Conservation (phyloP, 2,113 vertebrate genomes). For the Scolopax mira region DNA sequence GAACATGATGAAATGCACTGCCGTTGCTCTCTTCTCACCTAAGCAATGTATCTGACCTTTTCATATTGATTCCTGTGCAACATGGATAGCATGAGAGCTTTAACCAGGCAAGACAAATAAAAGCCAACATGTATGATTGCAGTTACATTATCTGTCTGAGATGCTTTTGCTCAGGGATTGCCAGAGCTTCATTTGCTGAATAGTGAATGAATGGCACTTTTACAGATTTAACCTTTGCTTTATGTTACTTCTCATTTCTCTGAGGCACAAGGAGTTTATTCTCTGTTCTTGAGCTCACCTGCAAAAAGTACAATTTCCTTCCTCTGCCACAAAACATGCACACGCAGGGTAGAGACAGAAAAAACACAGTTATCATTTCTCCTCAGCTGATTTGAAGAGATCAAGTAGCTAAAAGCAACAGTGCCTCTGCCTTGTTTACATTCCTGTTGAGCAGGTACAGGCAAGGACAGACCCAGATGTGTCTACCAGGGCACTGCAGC, state of each 20-base stretch:
- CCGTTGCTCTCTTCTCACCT: not conserved
- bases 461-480: not conserved
- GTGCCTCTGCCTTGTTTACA: not conserved
- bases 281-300: not conserved
- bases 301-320: not conserved
- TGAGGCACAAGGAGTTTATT: not conserved
- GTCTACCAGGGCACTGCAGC: not conserved
- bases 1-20: not conserved
- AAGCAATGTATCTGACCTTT: not conserved
- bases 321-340: not conserved
- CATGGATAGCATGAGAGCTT: not conserved
- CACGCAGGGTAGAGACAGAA: not conserved
- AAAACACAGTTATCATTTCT: not conserved
- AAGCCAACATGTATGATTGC: not conserved
- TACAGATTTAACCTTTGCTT: slow-evolving; percentile 28
- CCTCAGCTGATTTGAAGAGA: not conserved
- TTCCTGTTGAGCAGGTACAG: slow-evolving; percentile 28
- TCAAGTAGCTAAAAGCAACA: not conserved
- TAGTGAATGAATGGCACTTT: not conserved
- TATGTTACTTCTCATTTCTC: slow-evolving; percentile 10
- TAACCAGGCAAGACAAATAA: not conserved
- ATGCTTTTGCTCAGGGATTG: not conserved
- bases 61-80: not conserved
- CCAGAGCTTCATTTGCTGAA: not conserved
- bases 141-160: not conserved